These are phyloP conservation scores for Brachyrhaphis roseni DNA, from an alignment of 2,797 vertebrate species.

Conservation along the genomic window DNA sequence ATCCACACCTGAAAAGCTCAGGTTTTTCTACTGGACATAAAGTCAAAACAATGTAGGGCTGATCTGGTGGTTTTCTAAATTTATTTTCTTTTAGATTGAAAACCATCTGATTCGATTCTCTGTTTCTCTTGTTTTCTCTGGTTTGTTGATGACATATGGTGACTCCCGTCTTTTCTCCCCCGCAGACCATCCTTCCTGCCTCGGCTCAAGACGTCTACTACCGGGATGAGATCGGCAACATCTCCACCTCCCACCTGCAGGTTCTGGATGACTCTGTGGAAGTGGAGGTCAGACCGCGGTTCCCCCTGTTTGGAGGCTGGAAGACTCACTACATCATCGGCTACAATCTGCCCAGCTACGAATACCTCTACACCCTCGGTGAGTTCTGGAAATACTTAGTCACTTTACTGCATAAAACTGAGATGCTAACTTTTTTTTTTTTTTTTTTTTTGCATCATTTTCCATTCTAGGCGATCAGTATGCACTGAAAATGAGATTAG, in stretches of 20 bases:
- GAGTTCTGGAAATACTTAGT: constrained; percentile 39
- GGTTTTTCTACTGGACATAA: too few relatives aligned
- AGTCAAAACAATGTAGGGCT: too few relatives aligned
- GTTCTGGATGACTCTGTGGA: constrained; percentile 97
- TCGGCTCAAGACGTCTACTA: constrained; percentile 99
- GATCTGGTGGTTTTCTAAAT: too few relatives aligned
- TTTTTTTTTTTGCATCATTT: not conserved
- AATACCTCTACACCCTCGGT: constrained; percentile 98
- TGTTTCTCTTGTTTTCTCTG: not conserved
- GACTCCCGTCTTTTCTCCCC: constrained; percentile 7
- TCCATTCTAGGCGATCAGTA: constrained; percentile 91
- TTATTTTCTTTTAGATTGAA: not conserved
- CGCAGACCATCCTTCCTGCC: constrained; percentile 97
- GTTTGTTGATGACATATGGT: not conserved
- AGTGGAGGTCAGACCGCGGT: constrained; percentile 96
- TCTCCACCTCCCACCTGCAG: constrained; percentile 97
- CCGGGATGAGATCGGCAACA: constrained; percentile 97
- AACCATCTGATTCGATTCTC: not conserved
- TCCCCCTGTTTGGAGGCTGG: constrained; percentile 97
- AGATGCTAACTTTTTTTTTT: not conserved
- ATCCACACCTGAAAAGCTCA: too few relatives aligned
- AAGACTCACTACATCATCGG: constrained; percentile 98
- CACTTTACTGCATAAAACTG: not conserved
- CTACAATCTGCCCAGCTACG: constrained; percentile 98
- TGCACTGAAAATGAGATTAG: constrained; percentile 95